Conservation (phyloP, 2,797 vertebrate genomes). For the Pseudochaenichthys georgianus region DNA sequence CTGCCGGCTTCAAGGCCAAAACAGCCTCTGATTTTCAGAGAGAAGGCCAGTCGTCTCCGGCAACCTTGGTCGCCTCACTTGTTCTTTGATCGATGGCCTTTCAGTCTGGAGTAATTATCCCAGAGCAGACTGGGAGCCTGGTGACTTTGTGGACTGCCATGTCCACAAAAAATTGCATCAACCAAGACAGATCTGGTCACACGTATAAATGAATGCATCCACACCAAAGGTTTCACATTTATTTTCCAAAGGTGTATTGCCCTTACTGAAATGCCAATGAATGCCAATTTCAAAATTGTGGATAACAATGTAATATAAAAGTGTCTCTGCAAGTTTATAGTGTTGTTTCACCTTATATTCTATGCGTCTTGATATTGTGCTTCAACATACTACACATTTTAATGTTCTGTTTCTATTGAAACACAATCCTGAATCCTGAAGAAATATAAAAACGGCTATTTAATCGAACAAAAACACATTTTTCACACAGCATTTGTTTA, state of each 20-base stretch:
- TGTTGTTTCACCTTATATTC: not conserved
- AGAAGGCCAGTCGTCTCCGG: constrained; percentile 66
- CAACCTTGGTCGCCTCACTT: constrained; percentile 63
- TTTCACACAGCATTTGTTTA: too few relatives aligned
- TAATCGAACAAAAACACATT: not conserved
- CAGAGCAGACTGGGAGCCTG: constrained; percentile 30
- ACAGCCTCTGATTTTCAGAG: constrained; percentile 60
- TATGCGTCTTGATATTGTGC: not conserved
- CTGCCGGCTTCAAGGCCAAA: constrained; percentile 74
- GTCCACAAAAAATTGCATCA: constrained; percentile 8
- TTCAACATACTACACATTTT: not conserved
- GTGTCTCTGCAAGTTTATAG: not conserved
- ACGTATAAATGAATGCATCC: constrained; percentile 3
- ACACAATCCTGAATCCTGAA: not conserved
- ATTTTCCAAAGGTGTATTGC: constrained; percentile 5
- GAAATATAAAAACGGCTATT: not conserved
- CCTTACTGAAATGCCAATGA: constrained; percentile 27
- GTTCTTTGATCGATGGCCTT: constrained; percentile 84
- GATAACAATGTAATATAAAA: not conserved
- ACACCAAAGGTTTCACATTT: constrained; percentile 8
- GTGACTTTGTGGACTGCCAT: constrained; percentile 47
- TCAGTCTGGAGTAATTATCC: constrained; percentile 77
- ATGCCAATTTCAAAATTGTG: not conserved
- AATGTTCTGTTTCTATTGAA: not conserved
- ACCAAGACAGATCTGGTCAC: constrained; percentile 9